phyloP scores from a whole-genome alignment of 2,888 invertebrate species.

The Empis livida region DNA sequence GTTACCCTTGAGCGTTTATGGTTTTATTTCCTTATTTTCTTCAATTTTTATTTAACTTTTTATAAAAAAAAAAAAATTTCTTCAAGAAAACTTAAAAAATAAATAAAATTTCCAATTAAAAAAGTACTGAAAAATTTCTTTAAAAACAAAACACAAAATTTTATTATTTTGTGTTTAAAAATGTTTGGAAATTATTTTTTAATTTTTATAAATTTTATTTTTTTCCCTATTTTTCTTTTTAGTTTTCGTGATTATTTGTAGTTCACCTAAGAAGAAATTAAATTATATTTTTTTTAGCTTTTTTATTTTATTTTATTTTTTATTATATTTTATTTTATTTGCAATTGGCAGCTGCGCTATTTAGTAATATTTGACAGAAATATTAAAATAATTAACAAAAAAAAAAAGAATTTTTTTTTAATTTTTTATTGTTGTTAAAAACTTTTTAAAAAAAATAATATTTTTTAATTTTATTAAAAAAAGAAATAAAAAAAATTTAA shows the following conservation, averaged over 20 bases:
- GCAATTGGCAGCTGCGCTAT: slow-evolving; percentile 8
- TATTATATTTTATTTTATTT: slow-evolving; percentile 12
- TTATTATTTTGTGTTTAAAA: too few relatives aligned
- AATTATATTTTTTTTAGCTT: slow-evolving; percentile 2
- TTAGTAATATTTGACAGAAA: background rate
- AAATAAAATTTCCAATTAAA: background rate
- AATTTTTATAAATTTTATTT: slow-evolving; percentile 1
- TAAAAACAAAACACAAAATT: background rate
- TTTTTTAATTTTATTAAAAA: too few relatives aligned
- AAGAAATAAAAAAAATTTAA: too few relatives aligned
- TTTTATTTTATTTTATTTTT: background rate
- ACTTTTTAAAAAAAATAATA: too few relatives aligned
- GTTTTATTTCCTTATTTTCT: background rate
- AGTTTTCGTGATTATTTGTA: slow-evolving; percentile 4
- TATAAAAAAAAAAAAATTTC: background rate
- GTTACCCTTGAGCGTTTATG: background rate
- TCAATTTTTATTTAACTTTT: background rate
- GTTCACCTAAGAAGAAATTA: background rate
- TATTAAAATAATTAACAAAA: too few relatives aligned
- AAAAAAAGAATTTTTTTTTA: background rate
- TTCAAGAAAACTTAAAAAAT: background rate
- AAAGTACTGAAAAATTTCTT: too few relatives aligned
- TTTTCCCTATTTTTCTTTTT: background rate
- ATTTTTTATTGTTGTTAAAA: background rate
- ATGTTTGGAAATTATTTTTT: background rate